Evolutionary conservation across 2,113 vertebrate species (phyloP).

Genomic region (Cephalopterus ornatus): DNA sequence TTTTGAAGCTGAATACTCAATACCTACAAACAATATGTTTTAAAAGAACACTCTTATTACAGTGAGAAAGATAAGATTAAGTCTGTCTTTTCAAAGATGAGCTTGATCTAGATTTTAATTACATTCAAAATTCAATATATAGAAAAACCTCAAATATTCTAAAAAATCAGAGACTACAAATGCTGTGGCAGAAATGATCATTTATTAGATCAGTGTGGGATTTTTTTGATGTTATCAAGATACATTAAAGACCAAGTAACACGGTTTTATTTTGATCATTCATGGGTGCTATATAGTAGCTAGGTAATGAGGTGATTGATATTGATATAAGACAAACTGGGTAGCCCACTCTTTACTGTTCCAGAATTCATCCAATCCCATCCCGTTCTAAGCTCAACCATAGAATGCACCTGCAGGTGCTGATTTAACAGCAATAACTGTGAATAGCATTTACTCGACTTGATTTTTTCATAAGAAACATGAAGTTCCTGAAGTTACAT

Average conservation of each 20-base stretch:
- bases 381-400: not conserved
- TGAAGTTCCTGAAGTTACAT: not conserved
- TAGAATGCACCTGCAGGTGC: not conserved
- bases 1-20: not conserved
- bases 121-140: not conserved
- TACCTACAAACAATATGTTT: not conserved
- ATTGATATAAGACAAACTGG: not conserved
- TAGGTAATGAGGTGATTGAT: not conserved
- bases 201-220: not conserved
- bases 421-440: not conserved
- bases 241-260: not conserved
- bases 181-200: not conserved
- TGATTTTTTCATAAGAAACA: not conserved
- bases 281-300: not conserved
- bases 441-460: not conserved
- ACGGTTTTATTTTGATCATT: not conserved
- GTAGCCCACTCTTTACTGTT: not conserved
- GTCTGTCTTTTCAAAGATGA: not conserved
- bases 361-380: not conserved
- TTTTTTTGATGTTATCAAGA: not conserved
- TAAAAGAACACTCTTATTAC: not conserved
- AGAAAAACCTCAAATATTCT: not conserved
- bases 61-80: not conserved
- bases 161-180: not conserved
- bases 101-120: not conserved